Evolutionary conservation across 2,113 vertebrate species (phyloP).

Genomic region (Oryctolagus cuniculus): DNA sequence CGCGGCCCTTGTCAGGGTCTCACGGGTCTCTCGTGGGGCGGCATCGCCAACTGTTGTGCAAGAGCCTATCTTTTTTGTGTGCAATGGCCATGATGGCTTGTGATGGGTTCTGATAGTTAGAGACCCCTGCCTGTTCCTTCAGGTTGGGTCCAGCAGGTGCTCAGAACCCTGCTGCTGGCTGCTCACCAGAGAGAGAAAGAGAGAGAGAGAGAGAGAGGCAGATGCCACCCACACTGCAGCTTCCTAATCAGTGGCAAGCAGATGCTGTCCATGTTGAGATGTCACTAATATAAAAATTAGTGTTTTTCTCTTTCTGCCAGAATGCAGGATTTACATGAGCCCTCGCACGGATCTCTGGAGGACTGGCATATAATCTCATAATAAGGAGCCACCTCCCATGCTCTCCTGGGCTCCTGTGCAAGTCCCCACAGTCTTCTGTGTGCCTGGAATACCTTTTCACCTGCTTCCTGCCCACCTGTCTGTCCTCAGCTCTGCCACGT

Average conservation of each 20-base stretch:
- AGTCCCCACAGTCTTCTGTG: neutral
- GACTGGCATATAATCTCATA: slow-evolving; percentile 73
- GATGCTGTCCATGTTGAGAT: slow-evolving; percentile 75
- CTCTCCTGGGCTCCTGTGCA: neutral
- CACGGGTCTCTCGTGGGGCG: too few relatives aligned
- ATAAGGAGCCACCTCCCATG: slow-evolving; percentile 50
- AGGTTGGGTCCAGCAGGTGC: neutral
- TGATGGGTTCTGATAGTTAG: neutral
- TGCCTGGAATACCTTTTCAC: neutral
- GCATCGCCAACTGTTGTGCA: neutral
- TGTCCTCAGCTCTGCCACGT: neutral
- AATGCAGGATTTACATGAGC: slow-evolving; percentile 82
- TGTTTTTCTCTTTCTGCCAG: slow-evolving; percentile 79
- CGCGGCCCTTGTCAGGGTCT: neutral
- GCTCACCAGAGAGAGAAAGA: neutral
- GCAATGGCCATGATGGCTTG: neutral
- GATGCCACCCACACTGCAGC: neutral
- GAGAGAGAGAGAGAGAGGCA: neutral
- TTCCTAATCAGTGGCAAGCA: slow-evolving; percentile 73
- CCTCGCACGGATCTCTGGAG: slow-evolving; percentile 68
- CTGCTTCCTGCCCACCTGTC: neutral
- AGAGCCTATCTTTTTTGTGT: neutral
- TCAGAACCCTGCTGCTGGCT: neutral
- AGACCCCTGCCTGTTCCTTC: neutral
- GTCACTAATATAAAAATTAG: slow-evolving; percentile 81